Percentiles rank a stretch among this genome's conserved stretches.
phyloP scores from a whole-genome alignment of 2,797 vertebrate genomes.

The Alca torda region DNA sequence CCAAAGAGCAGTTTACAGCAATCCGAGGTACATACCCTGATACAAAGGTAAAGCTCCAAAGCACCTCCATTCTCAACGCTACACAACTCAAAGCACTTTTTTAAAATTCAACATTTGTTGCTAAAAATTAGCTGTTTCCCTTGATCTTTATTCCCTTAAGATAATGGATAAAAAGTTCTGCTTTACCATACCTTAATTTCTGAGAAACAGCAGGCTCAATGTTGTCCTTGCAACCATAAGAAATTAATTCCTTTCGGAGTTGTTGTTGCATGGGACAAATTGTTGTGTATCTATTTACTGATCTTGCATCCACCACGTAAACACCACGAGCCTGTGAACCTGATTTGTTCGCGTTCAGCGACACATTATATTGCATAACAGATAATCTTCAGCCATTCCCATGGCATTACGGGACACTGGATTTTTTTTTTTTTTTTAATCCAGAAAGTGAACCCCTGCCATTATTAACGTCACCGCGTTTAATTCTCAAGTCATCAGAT shows the following conservation, averaged over 20 bases:
- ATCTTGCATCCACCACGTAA: background rate
- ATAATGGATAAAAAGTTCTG: background rate
- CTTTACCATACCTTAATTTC: slow-evolving; percentile 22
- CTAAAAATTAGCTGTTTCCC: background rate
- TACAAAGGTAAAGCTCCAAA: background rate
- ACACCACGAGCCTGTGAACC: background rate
- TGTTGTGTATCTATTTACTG: background rate
- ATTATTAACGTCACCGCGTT: background rate
- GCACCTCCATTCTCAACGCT: background rate
- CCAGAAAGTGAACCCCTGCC: slow-evolving; percentile 18
- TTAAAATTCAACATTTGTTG: background rate
- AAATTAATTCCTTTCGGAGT: background rate
- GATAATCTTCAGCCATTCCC: slow-evolving; percentile 62
- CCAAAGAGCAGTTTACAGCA: background rate
- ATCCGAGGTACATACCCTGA: background rate
- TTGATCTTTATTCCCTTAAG: background rate
- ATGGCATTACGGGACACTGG: slow-evolving; percentile 28
- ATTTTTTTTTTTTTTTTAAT: background rate
- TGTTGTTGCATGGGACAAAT: background rate
- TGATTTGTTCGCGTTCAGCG: background rate
- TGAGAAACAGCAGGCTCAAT: background rate
- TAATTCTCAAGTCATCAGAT: background rate
- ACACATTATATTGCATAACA: slow-evolving; percentile 61
- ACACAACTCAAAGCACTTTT: background rate
- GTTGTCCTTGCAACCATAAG: background rate